Percentiles rank a stretch among this genome's conserved stretches.
Evolutionary conservation across 2,113 vertebrate species (phyloP).

Genomic region (Notothenia coriiceps): DNA sequence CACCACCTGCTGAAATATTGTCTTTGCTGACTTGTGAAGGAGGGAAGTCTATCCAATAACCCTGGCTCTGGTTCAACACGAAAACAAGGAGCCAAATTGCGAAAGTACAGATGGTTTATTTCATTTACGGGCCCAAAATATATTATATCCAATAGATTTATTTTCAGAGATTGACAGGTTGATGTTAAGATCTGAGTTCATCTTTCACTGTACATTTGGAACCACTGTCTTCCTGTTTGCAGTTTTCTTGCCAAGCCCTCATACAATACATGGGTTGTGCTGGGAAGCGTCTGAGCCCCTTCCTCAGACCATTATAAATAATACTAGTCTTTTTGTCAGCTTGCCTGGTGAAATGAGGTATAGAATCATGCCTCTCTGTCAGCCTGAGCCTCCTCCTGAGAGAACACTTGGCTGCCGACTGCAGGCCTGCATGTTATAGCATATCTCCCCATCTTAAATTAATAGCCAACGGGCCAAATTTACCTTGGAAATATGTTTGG

Average conservation of each 20-base stretch:
- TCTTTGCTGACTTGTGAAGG: background rate
- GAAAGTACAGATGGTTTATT: constrained; percentile 26
- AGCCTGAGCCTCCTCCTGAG: constrained; percentile 49
- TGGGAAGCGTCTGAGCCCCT: constrained; percentile 14
- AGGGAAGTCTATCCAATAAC: constrained; percentile 6
- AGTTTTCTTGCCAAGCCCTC: constrained; percentile 1
- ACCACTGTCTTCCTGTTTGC: background rate
- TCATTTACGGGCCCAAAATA: constrained; percentile 1
- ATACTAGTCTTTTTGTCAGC: constrained; percentile 36
- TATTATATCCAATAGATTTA: constrained; percentile 28
- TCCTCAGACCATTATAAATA: constrained; percentile 43
- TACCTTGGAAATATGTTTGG: constrained; percentile 71
- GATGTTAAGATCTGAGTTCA: background rate
- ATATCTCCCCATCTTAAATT: constrained; percentile 70
- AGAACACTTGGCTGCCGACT: constrained; percentile 73
- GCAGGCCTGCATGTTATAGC: constrained; percentile 67
- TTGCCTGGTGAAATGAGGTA: constrained; percentile 55
- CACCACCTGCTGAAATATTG: background rate
- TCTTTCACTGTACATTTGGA: background rate
- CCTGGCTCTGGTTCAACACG: constrained; percentile 6
- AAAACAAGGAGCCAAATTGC: constrained; percentile 3
- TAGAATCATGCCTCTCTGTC: constrained; percentile 60
- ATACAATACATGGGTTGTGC: constrained; percentile 4
- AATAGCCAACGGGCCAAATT: constrained; percentile 66
- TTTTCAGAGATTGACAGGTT: constrained; percentile 19